phyloP scores from a whole-genome alignment of 2,797 vertebrate species.

The Lutjanus argentimaculatus region DNA sequence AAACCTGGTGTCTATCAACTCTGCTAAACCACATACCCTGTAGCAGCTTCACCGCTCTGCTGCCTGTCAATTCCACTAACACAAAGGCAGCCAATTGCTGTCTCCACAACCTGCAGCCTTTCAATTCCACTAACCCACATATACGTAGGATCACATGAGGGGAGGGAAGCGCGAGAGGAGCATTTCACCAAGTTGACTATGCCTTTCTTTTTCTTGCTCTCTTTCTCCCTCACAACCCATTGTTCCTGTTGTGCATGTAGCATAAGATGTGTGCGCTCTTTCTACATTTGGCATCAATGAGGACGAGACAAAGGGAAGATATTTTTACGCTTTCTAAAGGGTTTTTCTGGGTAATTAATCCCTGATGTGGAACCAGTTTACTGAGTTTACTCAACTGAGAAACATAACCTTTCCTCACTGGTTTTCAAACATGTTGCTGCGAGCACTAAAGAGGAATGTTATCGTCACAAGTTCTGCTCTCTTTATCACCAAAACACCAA shows the following conservation, averaged over 20 bases:
- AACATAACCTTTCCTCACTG: conserved; percentile 19
- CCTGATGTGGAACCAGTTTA: conserved; percentile 22
- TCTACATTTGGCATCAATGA: conserved; percentile 48
- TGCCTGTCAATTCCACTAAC: conserved; percentile 78
- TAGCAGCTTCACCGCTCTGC: conserved; percentile 71
- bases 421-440: conserved; percentile 9
- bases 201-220: conserved; percentile 11
- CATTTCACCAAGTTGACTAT: conserved; percentile 25
- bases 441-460: background rate
- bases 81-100: conserved; percentile 71
- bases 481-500: conserved; percentile 1
- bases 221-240: conserved; percentile 22
- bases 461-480: background rate
- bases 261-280: conserved; percentile 10
- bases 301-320: conserved; percentile 45
- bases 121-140: conserved; percentile 72
- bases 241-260: conserved; percentile 42
- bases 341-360: conserved; percentile 20
- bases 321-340: conserved; percentile 40
- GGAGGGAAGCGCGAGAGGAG: conserved; percentile 18
- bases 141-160: conserved; percentile 39
- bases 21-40: conserved; percentile 64
- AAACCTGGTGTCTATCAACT: conserved; percentile 61
- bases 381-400: conserved; percentile 27
- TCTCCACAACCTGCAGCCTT: conserved; percentile 73